phyloP scores from a whole-genome alignment of 2,113 vertebrate species.

The Dolichallabes microphthalmus region DNA sequence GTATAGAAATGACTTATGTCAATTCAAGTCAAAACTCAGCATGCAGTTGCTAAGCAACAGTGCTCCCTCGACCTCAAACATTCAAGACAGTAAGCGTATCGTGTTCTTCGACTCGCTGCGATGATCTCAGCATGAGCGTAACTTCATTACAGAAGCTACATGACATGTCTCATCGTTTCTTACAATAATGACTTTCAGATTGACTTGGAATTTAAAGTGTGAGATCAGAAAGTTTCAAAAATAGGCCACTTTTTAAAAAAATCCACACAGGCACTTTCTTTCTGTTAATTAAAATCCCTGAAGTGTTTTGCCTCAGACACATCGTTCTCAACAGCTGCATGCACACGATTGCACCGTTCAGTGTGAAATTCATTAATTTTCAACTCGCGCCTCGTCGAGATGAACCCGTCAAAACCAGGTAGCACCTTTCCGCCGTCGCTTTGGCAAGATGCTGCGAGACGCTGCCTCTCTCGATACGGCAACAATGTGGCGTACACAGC shows the following conservation, averaged over 20 bases:
- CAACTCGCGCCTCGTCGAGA: background rate
- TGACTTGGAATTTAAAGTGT: background rate
- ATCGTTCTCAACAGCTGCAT: background rate
- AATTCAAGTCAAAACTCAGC: background rate
- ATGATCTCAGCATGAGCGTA: background rate
- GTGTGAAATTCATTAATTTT: background rate
- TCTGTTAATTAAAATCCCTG: background rate
- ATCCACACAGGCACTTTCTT: background rate
- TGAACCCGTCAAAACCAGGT: background rate
- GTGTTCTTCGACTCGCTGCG: background rate
- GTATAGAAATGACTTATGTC: background rate
- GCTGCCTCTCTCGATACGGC: constrained; percentile 2
- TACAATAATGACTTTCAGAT: background rate
- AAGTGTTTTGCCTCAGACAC: background rate
- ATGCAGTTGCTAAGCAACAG: constrained; percentile 5
- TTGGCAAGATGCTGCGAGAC: background rate
- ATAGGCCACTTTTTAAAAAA: background rate
- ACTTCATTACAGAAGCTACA: background rate
- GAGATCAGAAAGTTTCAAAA: background rate
- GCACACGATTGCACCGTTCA: background rate
- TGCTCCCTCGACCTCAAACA: background rate
- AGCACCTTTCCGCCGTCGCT: background rate
- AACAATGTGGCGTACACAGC: background rate
- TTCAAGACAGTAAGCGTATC: background rate
- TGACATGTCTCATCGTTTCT: background rate